These are phyloP conservation scores for Vicugna pacos DNA, from an alignment of 2,113 vertebrate genomes.

Conservation along the genomic window DNA sequence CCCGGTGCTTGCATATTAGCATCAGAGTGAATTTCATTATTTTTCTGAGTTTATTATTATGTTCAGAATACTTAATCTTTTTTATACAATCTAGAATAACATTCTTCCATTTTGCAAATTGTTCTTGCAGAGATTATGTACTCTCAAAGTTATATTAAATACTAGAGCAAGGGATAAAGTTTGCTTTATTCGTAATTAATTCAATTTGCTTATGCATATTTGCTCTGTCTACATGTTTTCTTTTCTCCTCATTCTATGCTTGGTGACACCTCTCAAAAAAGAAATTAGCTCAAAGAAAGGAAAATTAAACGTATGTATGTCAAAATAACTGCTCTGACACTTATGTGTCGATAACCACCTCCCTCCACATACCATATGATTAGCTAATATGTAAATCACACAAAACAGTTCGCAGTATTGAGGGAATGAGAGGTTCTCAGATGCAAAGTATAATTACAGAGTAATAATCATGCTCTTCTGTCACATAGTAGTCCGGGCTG, in stretches of 20 bases:
- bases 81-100: conserved; percentile 80
- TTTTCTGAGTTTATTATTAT: conserved; percentile 80
- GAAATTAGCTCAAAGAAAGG: conserved; percentile 42
- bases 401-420: conserved; percentile 78
- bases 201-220: conserved; percentile 86
- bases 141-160: conserved; percentile 83
- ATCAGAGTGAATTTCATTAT: conserved; percentile 77
- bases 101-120: conserved; percentile 84
- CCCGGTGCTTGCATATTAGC: conserved; percentile 72
- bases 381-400: conserved; percentile 69
- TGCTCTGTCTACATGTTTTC: conserved; percentile 68
- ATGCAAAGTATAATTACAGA: conserved; percentile 81
- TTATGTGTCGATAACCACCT: neutral
- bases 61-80: conserved; percentile 77
- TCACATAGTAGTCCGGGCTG: conserved; percentile 71
- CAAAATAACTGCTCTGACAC: neutral
- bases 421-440: conserved; percentile 77
- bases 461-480: conserved; percentile 78
- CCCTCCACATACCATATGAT: neutral
- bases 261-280: conserved; percentile 64
- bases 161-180: conserved; percentile 75
- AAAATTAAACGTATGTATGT: neutral
- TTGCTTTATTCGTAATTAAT: conserved; percentile 83
- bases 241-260: conserved; percentile 36
- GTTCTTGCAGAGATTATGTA: conserved; percentile 83